Conservation (phyloP, 2,797 vertebrate genomes). For the Synanceia verrucosa region DNA sequence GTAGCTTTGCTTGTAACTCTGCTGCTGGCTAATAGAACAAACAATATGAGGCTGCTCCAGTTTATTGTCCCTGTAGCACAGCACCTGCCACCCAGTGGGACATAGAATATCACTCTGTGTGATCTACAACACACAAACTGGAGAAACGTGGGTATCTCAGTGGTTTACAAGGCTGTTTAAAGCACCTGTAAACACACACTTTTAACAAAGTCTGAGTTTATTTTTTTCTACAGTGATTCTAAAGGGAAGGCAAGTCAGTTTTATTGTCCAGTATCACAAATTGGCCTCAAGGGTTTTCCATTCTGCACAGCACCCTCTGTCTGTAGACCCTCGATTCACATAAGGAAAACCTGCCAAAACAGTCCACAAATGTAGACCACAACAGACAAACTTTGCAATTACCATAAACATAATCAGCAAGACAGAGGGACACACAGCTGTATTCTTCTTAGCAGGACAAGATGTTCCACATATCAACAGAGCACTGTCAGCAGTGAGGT, state of each 20-base stretch:
- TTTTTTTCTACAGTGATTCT: not conserved
- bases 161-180: not conserved
- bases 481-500: no score
- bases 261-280: not conserved
- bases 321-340: not conserved
- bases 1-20: constrained; percentile 33
- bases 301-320: not conserved
- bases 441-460: not conserved
- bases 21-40: constrained; percentile 49
- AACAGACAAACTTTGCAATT: not conserved
- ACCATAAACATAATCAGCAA: not conserved
- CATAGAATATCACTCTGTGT: not conserved
- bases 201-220: not conserved
- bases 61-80: constrained; percentile 29
- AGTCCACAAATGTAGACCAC: no score
- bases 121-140: not conserved
- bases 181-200: not conserved
- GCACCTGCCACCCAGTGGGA: constrained; percentile 24
- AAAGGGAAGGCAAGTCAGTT: not conserved
- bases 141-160: not conserved
- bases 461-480: no score
- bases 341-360: not conserved
- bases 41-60: constrained; percentile 26
- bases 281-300: not conserved
- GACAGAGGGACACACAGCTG: not conserved